Percentiles rank a stretch among this genome's conserved stretches.
These are phyloP conservation scores for Heliconius erato DNA, from an alignment of 2,888 invertebrate genomes.

Conservation along the genomic window DNA sequence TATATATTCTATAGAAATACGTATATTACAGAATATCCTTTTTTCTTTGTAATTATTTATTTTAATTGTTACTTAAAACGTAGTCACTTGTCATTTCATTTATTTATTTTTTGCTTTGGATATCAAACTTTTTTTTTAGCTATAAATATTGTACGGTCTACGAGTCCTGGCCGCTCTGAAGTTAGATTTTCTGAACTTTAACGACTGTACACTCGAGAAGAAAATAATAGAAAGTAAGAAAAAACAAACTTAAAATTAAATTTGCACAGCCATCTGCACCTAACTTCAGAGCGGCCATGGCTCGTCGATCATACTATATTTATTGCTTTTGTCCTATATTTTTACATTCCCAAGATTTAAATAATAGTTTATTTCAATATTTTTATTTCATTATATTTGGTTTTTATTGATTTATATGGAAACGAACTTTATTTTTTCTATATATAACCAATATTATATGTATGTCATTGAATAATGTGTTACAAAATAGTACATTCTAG, in stretches of 20 bases:
- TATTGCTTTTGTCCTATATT: background rate
- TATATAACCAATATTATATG: background rate
- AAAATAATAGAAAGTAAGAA: background rate
- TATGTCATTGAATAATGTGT: background rate
- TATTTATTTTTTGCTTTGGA: no score
- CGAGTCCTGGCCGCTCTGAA: no score
- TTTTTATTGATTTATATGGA: background rate
- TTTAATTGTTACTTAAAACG: background rate
- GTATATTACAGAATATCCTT: conserved; percentile 1
- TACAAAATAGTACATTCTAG: conserved; percentile 28
- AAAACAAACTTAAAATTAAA: background rate
- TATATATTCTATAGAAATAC: conserved; percentile 1
- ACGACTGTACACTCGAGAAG: no score
- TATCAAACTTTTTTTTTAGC: no score
- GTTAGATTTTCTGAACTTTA: no score
- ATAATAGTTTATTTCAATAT: background rate
- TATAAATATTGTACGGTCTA: no score
- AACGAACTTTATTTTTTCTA: background rate
- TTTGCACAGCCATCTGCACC: no score
- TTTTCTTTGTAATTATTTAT: background rate
- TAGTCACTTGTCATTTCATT: background rate
- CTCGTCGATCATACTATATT: background rate
- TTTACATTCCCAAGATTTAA: background rate
- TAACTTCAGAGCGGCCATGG: background rate
- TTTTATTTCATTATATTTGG: background rate